Evolutionary conservation across 2,888 invertebrate species (phyloP).

Genomic region (Mimas tiliae): DNA sequence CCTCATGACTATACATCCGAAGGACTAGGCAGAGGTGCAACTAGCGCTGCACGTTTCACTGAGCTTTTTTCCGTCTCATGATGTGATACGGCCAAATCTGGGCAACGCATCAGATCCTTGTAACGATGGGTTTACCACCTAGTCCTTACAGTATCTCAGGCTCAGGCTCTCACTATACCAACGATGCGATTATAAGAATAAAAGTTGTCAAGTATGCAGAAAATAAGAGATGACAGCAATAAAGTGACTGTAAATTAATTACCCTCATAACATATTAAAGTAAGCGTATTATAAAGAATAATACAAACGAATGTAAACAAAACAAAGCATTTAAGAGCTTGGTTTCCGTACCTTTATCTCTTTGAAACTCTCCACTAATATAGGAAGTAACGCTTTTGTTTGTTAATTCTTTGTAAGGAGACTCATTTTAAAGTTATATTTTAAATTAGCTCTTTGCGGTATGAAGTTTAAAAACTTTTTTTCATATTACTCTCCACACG

Average conservation of each 20-base stretch:
- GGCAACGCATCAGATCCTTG: no score
- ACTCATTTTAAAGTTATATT: slow-evolving; percentile 37
- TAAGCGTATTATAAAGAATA: slow-evolving; percentile 13
- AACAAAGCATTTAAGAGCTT: slow-evolving; percentile 19
- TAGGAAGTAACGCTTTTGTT: slow-evolving; percentile 42
- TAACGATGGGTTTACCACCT: no score
- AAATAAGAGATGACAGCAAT: background rate
- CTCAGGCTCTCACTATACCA: no score
- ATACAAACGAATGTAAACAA: slow-evolving; percentile 3
- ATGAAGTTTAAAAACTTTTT: background rate
- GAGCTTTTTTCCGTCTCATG: no score
- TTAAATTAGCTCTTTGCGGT: slow-evolving; percentile 18
- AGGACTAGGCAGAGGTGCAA: no score
- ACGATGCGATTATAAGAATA: background rate
- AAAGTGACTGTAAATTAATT: slow-evolving; percentile 1
- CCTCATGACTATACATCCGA: no score
- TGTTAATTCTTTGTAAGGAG: slow-evolving; percentile 47
- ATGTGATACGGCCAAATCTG: no score
- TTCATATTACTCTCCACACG: background rate
- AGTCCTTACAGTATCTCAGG: no score
- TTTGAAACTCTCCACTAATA: slow-evolving; percentile 43
- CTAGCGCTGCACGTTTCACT: no score
- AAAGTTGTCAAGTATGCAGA: background rate
- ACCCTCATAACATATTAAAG: background rate
- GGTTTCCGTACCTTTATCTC: slow-evolving; percentile 42